Evolutionary conservation across 1,140 invertebrate genomes (phyloP), one percentile per base, ranked within the genome.

Genomic region (Sinonovacula constricta): DNA sequence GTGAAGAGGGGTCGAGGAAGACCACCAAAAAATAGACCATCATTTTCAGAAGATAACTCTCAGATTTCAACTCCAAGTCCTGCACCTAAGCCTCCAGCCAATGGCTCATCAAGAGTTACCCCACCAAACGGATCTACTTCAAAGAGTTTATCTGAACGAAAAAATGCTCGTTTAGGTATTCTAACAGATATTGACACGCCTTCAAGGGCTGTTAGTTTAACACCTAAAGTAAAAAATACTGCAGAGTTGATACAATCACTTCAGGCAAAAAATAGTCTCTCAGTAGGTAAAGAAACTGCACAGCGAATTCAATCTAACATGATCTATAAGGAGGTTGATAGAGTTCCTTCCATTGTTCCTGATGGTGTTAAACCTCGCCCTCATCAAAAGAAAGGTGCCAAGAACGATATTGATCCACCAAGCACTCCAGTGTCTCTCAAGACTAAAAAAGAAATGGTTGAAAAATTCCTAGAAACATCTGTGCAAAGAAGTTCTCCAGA

Each of bases 191-290:
- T 70, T 5, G 59, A 62, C 49, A 67, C 51, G 31, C 66, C 60
- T 54, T 70, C 30, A 26, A 72, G 45, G 36, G 67, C 36, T 26
- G 80, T 65, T 22, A 79, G 78, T 34, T 79, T 80, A 62, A 84
- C 84, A 36, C 94, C 77, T 94, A 96, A 92, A 93, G 92, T 96
- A 0, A 96, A 96, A 92, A 97, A 95, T 1, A 96, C 95, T 28
- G 95, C 95, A 84, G 95, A 97, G 88, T 88, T 97, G 24, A 92
- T 96, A 66, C 95, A 95, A 49, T 94, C 95, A 86, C 91, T 96
- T 72, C 94, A 95, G 88, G 94, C 94, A 71, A 91, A 89, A 77
- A 88, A 86, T 80, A 92, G 93, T 80, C 89, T 92, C 81, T 91
- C 81, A 84, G 78, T 88, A 28, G 84, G 83, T 33, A 87, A 80